These are phyloP conservation scores for Ptilonorhynchus violaceus DNA, from an alignment of 2,113 vertebrate genomes.

Conservation along the genomic window DNA sequence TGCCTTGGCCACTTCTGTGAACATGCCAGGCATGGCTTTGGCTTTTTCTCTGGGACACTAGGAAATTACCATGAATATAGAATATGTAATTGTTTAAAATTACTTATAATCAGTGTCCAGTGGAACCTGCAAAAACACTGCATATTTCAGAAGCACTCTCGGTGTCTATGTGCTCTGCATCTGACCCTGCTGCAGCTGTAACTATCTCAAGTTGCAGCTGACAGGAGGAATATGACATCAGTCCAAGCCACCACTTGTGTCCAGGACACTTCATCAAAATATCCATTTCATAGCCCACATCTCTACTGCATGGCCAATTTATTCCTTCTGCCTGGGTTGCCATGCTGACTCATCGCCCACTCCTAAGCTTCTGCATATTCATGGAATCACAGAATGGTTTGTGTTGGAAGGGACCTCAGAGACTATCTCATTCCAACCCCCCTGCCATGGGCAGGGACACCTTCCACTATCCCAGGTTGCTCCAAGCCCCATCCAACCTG, in stretches of 20 bases:
- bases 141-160: background rate
- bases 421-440: background rate
- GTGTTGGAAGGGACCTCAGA: background rate
- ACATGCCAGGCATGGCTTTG: slow-evolving; percentile 8
- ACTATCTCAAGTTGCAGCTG: slow-evolving; percentile 2
- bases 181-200: slow-evolving; percentile 4
- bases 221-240: background rate
- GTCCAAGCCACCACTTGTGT: background rate
- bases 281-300: background rate
- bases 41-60: slow-evolving; percentile 25
- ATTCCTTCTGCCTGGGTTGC: background rate
- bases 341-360: background rate
- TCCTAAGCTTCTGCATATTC: background rate
- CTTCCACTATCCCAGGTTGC: background rate
- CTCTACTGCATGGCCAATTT: background rate
- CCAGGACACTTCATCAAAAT: slow-evolving; percentile 10
- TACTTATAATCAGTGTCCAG: background rate
- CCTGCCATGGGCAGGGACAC: background rate
- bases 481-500: background rate
- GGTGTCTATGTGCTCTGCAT: background rate
- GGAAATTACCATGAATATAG: slow-evolving; percentile 25
- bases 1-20: slow-evolving; percentile 27
- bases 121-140: background rate
- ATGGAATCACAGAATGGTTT: background rate
- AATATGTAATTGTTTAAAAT: slow-evolving; percentile 17